Evolutionary conservation across 2,797 vertebrate genomes (phyloP), one percentile per base, ranked within the genome.

Genomic region (Pseudocheirus occidentalis): DNA sequence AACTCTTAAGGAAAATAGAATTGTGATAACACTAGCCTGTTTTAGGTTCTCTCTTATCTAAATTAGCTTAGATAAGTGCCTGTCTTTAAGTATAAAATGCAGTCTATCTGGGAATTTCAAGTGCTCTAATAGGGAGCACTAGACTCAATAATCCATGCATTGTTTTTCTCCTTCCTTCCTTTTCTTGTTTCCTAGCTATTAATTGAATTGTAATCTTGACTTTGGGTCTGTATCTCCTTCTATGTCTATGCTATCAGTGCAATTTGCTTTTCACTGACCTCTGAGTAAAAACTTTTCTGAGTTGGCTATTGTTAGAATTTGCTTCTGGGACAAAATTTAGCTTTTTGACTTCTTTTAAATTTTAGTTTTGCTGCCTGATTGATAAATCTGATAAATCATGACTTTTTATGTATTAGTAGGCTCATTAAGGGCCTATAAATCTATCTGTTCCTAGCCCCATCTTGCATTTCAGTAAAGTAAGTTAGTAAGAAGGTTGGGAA

Each of bases 231-330:
- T 91, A 52, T 87, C 11, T 54, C 0, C 87, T 92, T 94, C 55
- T 94, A 10, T 96, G 94, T 89, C 55, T 73, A 21, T 21, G 21
- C 90, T 56, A 66, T 90, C 27, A 94, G 66, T 91, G 27, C 28
- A 91, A 87, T 53, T 58, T 81, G 59, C 54, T 62, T 12, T 10
- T 54, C 18, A 27, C 34, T 58, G 46, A 46, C 31, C 13, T 93
- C 93, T 66, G 18, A 55, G 28, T 29, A 81, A 50, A 40, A 50
- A 59, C 34, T 54, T 91, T 57, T 7, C 91, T 81, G 40, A 66
- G 13, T 16, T n/a, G 66, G 24, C 6, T 94, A 92, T 93, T 58
- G 93, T 46, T 13, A 95, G 73, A 95, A 92, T 93, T 92, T 97
- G n/a, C 56, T 90, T 95, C 29, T 87, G 10, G 73, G 55, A 95